Conservation (phyloP, 2,888 invertebrate genomes). For the Enchytraeus crypticus region DNA sequence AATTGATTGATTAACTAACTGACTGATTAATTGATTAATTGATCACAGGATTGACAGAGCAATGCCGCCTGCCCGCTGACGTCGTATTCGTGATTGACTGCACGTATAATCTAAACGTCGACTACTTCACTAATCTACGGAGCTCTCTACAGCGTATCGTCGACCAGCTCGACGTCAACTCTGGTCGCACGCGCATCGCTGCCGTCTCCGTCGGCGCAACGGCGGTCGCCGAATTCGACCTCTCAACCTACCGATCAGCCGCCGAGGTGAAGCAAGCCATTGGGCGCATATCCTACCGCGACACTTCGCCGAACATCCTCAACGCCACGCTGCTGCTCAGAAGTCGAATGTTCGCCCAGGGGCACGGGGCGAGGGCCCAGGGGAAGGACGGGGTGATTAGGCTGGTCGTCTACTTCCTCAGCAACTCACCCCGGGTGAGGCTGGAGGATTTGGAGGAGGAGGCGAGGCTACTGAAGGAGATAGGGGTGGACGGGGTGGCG, state of each 20-base stretch:
- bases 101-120: neutral
- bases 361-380: neutral
- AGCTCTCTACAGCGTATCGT: neutral
- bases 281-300: neutral
- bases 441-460: too few species aligned
- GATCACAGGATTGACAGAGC: too few species aligned
- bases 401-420: neutral
- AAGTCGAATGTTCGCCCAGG: neutral
- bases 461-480: neutral
- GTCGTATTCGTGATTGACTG: neutral
- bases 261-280: neutral
- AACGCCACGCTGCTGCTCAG: neutral
- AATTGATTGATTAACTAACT: too few species aligned
- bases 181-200: neutral
- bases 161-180: neutral
- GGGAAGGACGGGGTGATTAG: neutral
- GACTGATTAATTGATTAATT: too few species aligned
- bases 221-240: neutral
- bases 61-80: neutral
- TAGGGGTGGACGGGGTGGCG: neutral
- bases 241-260: neutral
- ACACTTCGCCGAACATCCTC: neutral
- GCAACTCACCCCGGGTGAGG: neutral
- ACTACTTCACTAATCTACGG: neutral
- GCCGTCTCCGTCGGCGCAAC: neutral